These are phyloP conservation scores for Chionis minor DNA, from an alignment of 2,113 vertebrate species.

Conservation along the genomic window DNA sequence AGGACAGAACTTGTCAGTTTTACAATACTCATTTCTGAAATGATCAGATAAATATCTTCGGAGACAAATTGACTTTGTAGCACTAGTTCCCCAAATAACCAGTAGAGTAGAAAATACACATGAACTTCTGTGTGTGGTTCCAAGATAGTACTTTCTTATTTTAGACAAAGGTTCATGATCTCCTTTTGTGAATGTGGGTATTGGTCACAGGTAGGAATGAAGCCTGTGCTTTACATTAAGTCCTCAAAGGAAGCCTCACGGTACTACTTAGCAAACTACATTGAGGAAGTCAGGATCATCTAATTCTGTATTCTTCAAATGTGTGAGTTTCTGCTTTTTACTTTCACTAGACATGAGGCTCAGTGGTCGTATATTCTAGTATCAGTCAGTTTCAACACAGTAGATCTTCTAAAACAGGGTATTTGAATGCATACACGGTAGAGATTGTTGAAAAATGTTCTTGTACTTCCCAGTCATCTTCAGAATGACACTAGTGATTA, in stretches of 20 bases:
- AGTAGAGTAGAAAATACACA: background rate
- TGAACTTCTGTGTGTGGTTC: background rate
- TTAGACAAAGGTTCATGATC: background rate
- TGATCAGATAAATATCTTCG: background rate
- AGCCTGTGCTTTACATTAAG: background rate
- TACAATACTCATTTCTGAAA: background rate
- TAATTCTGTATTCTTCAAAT: slow-evolving; percentile 23
- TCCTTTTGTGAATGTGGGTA: background rate
- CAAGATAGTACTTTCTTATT: background rate
- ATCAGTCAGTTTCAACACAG: slow-evolving; percentile 37
- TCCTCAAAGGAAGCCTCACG: background rate
- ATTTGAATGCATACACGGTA: slow-evolving; percentile 60
- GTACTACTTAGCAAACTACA: background rate
- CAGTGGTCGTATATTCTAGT: slow-evolving; percentile 25
- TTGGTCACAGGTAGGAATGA: background rate
- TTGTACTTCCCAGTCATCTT: slow-evolving; percentile 42
- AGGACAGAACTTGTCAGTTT: background rate
- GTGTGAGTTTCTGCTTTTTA: background rate
- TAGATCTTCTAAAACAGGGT: slow-evolving; percentile 49
- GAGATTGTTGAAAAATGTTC: slow-evolving; percentile 47
- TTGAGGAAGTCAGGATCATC: background rate
- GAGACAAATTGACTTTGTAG: background rate
- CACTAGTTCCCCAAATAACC: background rate
- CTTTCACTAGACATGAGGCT: background rate
- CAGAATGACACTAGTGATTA: slow-evolving; percentile 58